Evolutionary conservation across 1,140 invertebrate species (phyloP), one percentile per base, ranked within the genome.

Genomic region (Bombus sylvicola): DNA sequence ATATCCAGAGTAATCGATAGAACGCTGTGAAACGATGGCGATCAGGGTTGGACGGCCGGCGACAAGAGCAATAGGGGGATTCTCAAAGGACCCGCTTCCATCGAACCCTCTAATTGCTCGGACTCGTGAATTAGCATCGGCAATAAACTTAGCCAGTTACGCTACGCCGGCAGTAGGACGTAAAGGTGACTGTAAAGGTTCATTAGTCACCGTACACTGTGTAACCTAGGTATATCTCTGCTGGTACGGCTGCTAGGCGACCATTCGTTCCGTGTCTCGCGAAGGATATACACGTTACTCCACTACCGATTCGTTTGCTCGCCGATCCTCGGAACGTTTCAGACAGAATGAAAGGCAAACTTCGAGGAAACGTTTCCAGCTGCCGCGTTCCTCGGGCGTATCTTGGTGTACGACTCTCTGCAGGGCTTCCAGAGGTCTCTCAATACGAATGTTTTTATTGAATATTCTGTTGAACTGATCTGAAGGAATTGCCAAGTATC

Each of bases 201-300:
- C 89, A 91, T 91, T 91, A 91, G 90, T 91, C 89, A 91, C 89
- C 74, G 90, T 85, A 84, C 73, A 87, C 85, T 84, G 85, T 89
- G 85, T 89, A 90, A 88, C 87, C 87, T 81, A 78, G 79, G 87
- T 89, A 88, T 88, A 84, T 86, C 86, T 77, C 59, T 73, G 74
- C 81, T 81, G 68, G 43, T 71, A 68, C 78, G 74, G 77, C 81
- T 81, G 81, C 77, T 82, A 72, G 57, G 71, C 85, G 64, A 89
- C 88, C 68, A 89, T 90, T 90, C 77, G 89, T 90, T 85, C 85
- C 69, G 81, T 87, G 89, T 87, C 85, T 77, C 81, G 81, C 85
- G 78, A 87, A 87, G 78, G 85, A 90, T 90, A 89, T 89, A 89
- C 85, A 89, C 81, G 81, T 87, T 77, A 83, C 85, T 73, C 88